Percentiles rank a stretch among this genome's conserved stretches.
phyloP scores from a whole-genome alignment of 1,140 invertebrate genomes.

The Patella vulgata region DNA sequence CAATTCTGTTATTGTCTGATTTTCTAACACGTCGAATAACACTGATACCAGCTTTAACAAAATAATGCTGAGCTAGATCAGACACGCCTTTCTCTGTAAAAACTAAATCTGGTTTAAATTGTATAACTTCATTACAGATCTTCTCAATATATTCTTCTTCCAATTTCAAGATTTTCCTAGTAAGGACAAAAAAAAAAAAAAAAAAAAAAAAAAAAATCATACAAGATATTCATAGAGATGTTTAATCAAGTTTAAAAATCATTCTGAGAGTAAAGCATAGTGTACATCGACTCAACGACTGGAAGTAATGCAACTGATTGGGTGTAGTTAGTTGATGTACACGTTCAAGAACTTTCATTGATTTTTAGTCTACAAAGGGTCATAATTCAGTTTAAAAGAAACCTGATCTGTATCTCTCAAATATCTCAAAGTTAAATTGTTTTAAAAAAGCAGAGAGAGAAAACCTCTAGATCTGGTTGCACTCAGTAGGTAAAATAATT shows the following conservation, averaged over 20 bases:
- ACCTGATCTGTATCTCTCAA: too few species aligned
- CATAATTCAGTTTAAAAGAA: too few species aligned
- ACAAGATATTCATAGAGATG: not conserved
- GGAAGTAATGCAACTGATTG: too few species aligned
- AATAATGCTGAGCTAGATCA: slow-evolving; percentile 73
- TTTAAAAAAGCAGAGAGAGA: too few species aligned
- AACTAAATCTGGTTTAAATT: slow-evolving; percentile 93
- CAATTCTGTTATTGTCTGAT: slow-evolving; percentile 96
- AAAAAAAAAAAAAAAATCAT: too few species aligned
- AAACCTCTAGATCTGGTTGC: too few species aligned
- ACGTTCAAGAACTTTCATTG: not conserved
- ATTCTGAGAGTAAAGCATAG: too few species aligned
- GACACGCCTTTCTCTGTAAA: slow-evolving; percentile 99
- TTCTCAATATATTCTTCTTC: slow-evolving; percentile 96
- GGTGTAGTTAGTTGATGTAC: too few species aligned
- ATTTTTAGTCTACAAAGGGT: too few species aligned
- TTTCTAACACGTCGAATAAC: slow-evolving; percentile 93
- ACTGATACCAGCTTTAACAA: slow-evolving; percentile 86
- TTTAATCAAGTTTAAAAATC: not conserved
- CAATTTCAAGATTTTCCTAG: slow-evolving; percentile 69
- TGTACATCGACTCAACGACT: too few species aligned
- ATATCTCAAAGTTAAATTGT: too few species aligned
- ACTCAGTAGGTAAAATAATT: too few species aligned
- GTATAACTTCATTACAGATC: slow-evolving; percentile 93
- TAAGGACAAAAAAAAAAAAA: slow-evolving; percentile 11